Evolutionary conservation across 2,797 vertebrate genomes (phyloP).

Genomic region (Emys orbicularis): DNA sequence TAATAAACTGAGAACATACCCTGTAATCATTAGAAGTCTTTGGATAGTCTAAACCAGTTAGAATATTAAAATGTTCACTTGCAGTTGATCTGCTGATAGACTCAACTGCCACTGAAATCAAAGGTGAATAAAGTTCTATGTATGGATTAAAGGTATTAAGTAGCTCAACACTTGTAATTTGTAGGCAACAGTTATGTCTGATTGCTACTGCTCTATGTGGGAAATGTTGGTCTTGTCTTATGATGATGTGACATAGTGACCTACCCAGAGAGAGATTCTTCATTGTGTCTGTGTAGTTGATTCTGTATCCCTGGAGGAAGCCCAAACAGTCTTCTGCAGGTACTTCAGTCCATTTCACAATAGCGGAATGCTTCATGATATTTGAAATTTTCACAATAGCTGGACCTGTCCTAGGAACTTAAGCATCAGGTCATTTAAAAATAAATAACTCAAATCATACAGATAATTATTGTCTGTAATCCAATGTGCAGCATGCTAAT

Average conservation of each 20-base stretch:
- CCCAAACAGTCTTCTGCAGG: slow-evolving; percentile 82
- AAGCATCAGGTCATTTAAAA: not conserved
- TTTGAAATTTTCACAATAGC: slow-evolving; percentile 79
- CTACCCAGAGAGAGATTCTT: slow-evolving; percentile 38
- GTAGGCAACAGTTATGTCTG: not conserved
- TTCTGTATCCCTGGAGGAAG: slow-evolving; percentile 85
- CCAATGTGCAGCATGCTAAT: not conserved
- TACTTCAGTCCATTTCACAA: slow-evolving; percentile 85
- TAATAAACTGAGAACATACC: not conserved
- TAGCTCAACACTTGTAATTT: not conserved
- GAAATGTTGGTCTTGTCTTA: not conserved
- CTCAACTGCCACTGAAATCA: not conserved
- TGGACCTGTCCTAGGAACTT: slow-evolving; percentile 85
- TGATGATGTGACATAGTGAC: not conserved
- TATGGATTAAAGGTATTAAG: not conserved
- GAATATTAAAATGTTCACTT: not conserved
- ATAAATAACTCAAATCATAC: not conserved
- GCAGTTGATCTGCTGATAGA: fast-evolving
- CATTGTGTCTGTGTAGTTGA: slow-evolving; percentile 74
- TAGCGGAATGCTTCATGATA: slow-evolving; percentile 76
- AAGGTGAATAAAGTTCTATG: not conserved
- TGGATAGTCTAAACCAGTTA: not conserved
- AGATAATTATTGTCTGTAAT: not conserved
- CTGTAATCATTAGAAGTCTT: not conserved
- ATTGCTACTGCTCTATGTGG: fast-evolving